phyloP scores from a whole-genome alignment of 2,888 invertebrate species.

The Dasysyrphus albostriatus region DNA sequence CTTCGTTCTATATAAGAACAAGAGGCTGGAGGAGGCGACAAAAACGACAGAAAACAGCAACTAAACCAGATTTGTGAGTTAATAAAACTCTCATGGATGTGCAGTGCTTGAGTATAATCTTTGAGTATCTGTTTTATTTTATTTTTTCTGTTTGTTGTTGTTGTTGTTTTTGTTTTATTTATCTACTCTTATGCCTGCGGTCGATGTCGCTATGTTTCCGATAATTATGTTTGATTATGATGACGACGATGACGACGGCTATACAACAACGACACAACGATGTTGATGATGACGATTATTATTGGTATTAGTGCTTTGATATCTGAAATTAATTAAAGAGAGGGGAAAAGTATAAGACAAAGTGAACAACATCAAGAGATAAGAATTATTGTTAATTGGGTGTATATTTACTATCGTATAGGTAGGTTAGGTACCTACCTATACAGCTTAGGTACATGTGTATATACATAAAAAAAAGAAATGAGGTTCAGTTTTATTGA shows the following conservation, averaged over 20 bases:
- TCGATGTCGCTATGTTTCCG: slow-evolving; percentile 73
- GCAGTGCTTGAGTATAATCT: slow-evolving; percentile 58
- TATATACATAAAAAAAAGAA: neutral
- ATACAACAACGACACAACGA: slow-evolving; percentile 50
- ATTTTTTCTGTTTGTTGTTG: slow-evolving; percentile 17
- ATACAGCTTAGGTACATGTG: too few species aligned
- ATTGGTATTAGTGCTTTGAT: slow-evolving; percentile 73
- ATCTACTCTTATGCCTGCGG: slow-evolving; percentile 68
- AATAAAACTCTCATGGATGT: slow-evolving; percentile 75
- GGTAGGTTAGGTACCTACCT: neutral
- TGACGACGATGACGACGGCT: slow-evolving; percentile 35
- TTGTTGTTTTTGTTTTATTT: slow-evolving; percentile 47
- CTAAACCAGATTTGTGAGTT: slow-evolving; percentile 76
- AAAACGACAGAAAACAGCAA: slow-evolving; percentile 59
- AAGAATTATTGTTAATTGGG: slow-evolving; percentile 74
- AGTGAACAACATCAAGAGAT: slow-evolving; percentile 49
- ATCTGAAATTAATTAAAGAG: slow-evolving; percentile 74
- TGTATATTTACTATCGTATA: slow-evolving; percentile 65
- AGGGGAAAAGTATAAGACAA: slow-evolving; percentile 33
- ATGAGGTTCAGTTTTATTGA: slow-evolving; percentile 60
- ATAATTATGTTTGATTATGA: slow-evolving; percentile 74
- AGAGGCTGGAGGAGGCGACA: slow-evolving; percentile 9
- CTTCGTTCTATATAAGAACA: slow-evolving; percentile 17
- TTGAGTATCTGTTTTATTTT: slow-evolving; percentile 23
- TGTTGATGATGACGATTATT: slow-evolving; percentile 70